Evolutionary conservation across 2,797 vertebrate genomes (phyloP), one percentile per base, ranked within the genome.

Genomic region (Sebastes jordani): DNA sequence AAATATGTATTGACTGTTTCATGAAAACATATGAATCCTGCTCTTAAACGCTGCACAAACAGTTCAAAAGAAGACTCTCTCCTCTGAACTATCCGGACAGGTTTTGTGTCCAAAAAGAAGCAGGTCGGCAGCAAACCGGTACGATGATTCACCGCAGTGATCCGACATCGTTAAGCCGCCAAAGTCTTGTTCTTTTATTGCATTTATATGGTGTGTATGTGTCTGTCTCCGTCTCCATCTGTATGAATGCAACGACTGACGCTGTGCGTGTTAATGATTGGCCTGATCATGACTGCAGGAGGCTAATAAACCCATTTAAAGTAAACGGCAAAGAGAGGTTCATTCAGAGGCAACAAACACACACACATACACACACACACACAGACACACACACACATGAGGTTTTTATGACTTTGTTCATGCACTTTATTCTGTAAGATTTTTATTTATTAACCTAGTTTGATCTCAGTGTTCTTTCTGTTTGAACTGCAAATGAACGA

Each of bases 251-350:
- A 66, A 32, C n/a, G 18, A 29, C 66, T 75, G 72, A 49, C 60
- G 42, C 9, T 63, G 66, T 29, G 64, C 25, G 62, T 76, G 93
- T 95, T 93, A 95, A 94, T 95, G 70, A 95, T 94, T 95, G 79
- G 66, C 89, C 70, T 10, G 66, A 38, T 79, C 76, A 55, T 79
- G 81, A 87, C 87, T 74, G 76, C 83, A 72, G 11, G 61, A 71
- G 61, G 76, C 70, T 85, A 86, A 91, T 92, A 93, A 94, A 94
- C 49, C 62, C 67, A 55, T 79, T 78, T 64, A 69, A 30, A 80
- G 70, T 36, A 59, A 83, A 84, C 42, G 11, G 38, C 30, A 73
- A 25, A 72, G 3, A 38, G 23, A 64, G 11, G n/a, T 63, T 38
- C 64, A 46, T 23, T 55, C 2, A 80, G 3, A 59, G 62, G 25